Evolutionary conservation across 2,797 vertebrate genomes (phyloP), one percentile per base, ranked within the genome.

Genomic region (Dromococcyx pavoninus): DNA sequence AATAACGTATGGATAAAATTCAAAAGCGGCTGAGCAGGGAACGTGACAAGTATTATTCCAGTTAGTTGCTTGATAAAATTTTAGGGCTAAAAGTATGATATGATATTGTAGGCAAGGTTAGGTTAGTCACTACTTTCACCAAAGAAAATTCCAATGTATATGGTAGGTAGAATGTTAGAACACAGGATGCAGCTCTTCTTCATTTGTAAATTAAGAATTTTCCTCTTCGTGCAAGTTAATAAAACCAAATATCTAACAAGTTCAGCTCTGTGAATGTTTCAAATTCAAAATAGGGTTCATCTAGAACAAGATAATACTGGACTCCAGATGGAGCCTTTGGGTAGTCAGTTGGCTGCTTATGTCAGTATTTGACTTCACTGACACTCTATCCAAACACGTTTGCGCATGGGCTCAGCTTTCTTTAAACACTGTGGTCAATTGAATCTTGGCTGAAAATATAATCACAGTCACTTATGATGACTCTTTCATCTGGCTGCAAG

Each of bases 371-470:
- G 69, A 80, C 86, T 94, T 77, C 46, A 51, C 57, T 89, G 73
- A 86, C 13, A n/a, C 25, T 78, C 57, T 35, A 28, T 66, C 41
- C 60, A 83, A 95, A 86, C 39, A 57, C 30, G 66, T 91, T 78
- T 84, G 50, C 89, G 24, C 17, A 80, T 3, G 5, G 54, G 64
- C 58, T 93, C 66, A 78, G 43, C 66, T 94, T 95, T 88, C 83
- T 86, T 87, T 77, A 94, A 94, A 89, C 57, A 72, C 58, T 86
- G 83, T 1, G 48, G 66, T 60, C 73, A 92, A 70, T 87, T 86
- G 85, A 90, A 76, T 75, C 82, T 91, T 96, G 90, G 89, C 86
- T 94, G 66, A 80, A 91, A 94, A 70, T n/a, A 60, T 22, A 77
- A 70, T 35, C 76, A 57, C 70, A 27, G 77, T 28, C 35, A 81